Conservation (phyloP, 1,140 invertebrate genomes). For the Thereuonema tuberculata region DNA sequence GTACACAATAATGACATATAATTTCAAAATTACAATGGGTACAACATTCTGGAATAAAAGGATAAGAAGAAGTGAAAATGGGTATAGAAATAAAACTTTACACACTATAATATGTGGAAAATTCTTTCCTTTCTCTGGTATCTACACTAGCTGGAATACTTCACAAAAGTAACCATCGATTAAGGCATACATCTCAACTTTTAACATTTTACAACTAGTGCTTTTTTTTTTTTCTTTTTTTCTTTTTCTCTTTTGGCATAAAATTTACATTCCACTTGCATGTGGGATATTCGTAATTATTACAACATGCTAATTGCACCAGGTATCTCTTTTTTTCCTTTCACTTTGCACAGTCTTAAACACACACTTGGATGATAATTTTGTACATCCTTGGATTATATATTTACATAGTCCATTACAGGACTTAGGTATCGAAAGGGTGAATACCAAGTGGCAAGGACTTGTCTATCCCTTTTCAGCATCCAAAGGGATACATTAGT, state of each 20-base stretch:
- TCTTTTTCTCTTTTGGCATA: too few relatives aligned
- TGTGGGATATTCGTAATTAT: background rate
- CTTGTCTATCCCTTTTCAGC: too few relatives aligned
- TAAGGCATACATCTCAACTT: background rate
- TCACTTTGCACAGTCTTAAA: background rate
- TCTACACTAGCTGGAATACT: background rate
- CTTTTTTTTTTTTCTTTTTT: too few relatives aligned
- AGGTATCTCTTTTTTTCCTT: background rate
- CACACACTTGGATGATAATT: too few relatives aligned
- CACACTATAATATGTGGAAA: background rate
- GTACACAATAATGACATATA: background rate
- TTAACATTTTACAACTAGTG: background rate
- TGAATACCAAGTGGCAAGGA: too few relatives aligned
- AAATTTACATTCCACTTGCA: background rate
- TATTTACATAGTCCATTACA: too few relatives aligned
- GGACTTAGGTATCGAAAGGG: too few relatives aligned
- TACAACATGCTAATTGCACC: background rate
- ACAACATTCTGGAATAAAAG: slow-evolving; percentile 9
- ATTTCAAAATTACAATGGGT: slow-evolving; percentile 1
- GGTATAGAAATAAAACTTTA: background rate
- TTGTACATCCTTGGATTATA: too few relatives aligned
- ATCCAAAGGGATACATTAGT: too few relatives aligned
- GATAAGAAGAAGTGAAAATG: background rate
- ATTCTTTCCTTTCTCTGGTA: too few relatives aligned
- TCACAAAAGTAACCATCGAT: background rate